Evolutionary conservation across 2,888 invertebrate genomes (phyloP), one percentile per base, ranked within the genome.

Genomic region (Neoitamus cyanurus): DNA sequence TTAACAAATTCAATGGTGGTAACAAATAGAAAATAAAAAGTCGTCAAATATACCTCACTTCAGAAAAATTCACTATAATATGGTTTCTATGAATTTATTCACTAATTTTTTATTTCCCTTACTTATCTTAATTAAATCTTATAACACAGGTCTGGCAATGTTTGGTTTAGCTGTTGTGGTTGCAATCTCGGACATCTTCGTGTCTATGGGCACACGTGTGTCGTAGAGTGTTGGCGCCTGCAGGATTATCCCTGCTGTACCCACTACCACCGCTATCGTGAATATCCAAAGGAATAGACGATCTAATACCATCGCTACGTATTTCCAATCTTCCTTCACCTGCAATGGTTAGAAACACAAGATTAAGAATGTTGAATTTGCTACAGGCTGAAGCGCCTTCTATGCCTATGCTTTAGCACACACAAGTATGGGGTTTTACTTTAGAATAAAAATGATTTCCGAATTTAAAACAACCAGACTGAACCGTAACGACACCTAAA

Each of bases 311-410:
- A 98, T 98, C 87, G 98, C 98, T 88, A 99, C 98, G 92, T 97
- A 99, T 92, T 99, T 99, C 99, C 99, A 99, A 93, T 99, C 98
- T 93, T 98, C 98, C 92, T 97, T 97, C 88, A 97, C 97, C 97
- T 97, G 89, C 58, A 58, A 58, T 58, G 58, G 20, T 15, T 20
- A 58, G 15, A 58, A 58, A 6, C 7, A 11, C 1, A 58, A 25
- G 20, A 25, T 58, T 58, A 58, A 58, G 20, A 58, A 0, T 20
- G 9, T 58, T 58, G 6, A 25, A 25, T 25, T 20, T 7, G 11
- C 3, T 20, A 7, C 9, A 25, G 58, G 58, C 25, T 20, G 9
- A 1, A 25, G 4, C 2, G 48, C 1, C 25, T 34, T 34, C 7
- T 9, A 20, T 58, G 25, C 42, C 42, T 42, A n/a, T 1, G n/a